Conservation (phyloP, 2,888 invertebrate species). For the Caenorhabditis sp. region DNA sequence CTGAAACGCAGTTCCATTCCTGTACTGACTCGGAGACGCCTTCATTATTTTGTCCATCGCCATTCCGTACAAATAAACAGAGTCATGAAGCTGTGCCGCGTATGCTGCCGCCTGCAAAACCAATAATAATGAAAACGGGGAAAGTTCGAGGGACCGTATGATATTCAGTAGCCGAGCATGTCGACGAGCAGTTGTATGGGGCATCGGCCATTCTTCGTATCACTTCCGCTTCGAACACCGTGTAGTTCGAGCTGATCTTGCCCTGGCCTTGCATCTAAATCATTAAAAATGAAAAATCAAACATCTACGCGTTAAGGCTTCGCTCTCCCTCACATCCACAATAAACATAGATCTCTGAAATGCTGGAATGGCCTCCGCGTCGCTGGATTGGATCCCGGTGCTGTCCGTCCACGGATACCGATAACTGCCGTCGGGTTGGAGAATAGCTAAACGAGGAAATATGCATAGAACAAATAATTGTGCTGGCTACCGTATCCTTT, state of each 20-base stretch:
- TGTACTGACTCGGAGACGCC: constrained; percentile 44
- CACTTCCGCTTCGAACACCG: constrained; percentile 54
- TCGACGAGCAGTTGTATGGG: constrained; percentile 64
- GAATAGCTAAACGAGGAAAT: background rate
- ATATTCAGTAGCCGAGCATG: constrained; percentile 36
- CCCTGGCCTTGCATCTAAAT: constrained; percentile 55
- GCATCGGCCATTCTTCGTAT: constrained; percentile 58
- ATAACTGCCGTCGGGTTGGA: constrained; percentile 25
- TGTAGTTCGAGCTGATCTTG: constrained; percentile 29
- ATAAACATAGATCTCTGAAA: constrained; percentile 46
- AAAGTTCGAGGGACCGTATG: too few species aligned
- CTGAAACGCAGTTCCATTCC: constrained; percentile 39
- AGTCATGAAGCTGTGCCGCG: constrained; percentile 64
- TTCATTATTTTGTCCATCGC: constrained; percentile 56
- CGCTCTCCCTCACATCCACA: constrained; percentile 30
- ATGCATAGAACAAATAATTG: background rate
- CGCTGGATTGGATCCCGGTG: constrained; percentile 28
- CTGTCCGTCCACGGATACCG: constrained; percentile 35
- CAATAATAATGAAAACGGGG: too few species aligned
- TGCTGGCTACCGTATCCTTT: constrained; percentile 47
- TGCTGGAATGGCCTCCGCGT: constrained; percentile 33
- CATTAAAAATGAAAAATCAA: constrained; percentile 2
- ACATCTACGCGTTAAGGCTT: background rate
- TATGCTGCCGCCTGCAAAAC: constrained; percentile 46
- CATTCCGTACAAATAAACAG: constrained; percentile 63